Conservation (phyloP, 2,113 vertebrate species). For the Dermatemys mawii region DNA sequence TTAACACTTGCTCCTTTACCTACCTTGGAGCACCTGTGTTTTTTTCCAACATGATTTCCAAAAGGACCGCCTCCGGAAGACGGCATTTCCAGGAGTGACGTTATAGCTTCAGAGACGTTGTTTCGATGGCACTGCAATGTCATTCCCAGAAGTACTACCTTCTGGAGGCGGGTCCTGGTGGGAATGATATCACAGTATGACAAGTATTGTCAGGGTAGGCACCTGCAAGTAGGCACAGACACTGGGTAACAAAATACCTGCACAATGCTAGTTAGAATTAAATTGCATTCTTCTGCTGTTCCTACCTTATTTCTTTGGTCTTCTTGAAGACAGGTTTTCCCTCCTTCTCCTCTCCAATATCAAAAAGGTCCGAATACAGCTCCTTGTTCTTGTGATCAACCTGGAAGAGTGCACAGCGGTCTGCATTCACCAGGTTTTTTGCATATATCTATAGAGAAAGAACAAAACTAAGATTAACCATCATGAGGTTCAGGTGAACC, state of each 20-base stretch:
- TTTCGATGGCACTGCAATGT: slow-evolving; percentile 78
- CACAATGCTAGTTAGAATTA: background rate
- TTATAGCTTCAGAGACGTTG: slow-evolving; percentile 77
- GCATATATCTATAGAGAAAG: slow-evolving; percentile 94
- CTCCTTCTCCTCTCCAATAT: slow-evolving; percentile 97
- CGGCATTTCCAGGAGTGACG: slow-evolving; percentile 81
- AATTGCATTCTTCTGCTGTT: slow-evolving; percentile 18
- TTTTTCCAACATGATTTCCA: slow-evolving; percentile 82
- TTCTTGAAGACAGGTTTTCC: slow-evolving; percentile 98
- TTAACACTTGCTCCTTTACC: slow-evolving; percentile 73
- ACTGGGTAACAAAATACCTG: slow-evolving; percentile 60
- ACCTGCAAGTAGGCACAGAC: slow-evolving; percentile 73
- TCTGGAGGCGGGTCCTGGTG: slow-evolving; percentile 83
- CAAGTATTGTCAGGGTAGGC: slow-evolving; percentile 71
- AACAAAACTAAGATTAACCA: slow-evolving; percentile 28
- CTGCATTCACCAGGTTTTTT: slow-evolving; percentile 99
- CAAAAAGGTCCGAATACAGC: slow-evolving; percentile 97
- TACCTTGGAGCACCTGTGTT: slow-evolving; percentile 80
- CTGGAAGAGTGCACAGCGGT: slow-evolving; percentile 99
- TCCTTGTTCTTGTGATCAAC: slow-evolving; percentile 98
- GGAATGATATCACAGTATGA: slow-evolving; percentile 82
- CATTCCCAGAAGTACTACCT: slow-evolving; percentile 83
- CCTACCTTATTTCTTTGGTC: slow-evolving; percentile 99
- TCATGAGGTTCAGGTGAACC: background rate
- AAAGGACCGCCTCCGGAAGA: slow-evolving; percentile 84